Conservation (phyloP, 2,888 invertebrate species). For the Tanytarsus gracilentus region DNA sequence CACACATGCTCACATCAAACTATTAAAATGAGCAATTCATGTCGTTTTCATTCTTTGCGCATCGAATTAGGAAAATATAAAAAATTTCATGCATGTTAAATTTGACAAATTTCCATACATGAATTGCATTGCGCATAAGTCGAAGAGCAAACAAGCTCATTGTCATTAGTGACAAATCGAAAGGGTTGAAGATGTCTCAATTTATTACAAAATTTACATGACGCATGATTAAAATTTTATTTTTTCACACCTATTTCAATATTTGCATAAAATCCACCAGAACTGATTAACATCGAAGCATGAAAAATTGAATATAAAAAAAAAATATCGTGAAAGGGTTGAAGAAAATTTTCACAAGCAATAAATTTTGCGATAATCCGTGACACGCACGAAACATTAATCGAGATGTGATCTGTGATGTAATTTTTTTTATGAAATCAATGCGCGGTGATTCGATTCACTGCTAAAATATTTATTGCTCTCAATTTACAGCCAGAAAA, state of each 20-base stretch:
- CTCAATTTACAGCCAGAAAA: neutral
- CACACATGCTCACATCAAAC: neutral
- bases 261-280: slow-evolving; percentile 12
- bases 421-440: neutral
- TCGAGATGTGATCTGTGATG: neutral
- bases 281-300: neutral
- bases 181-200: slow-evolving; percentile 13
- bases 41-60: neutral
- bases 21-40: neutral
- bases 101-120: neutral
- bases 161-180: neutral
- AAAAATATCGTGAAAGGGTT: neutral
- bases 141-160: neutral
- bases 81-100: neutral
- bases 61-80: slow-evolving; percentile 5
- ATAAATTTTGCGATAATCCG: slow-evolving; percentile 9
- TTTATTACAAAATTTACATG: neutral
- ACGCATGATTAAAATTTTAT: neutral
- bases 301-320: neutral
- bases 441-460: slow-evolving; percentile 1
- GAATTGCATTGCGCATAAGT: neutral
- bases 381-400: neutral
- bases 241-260: neutral
- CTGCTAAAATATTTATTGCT: slow-evolving; percentile 6
- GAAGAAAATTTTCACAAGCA: neutral